Base-by-base conservation (phyloP, 2,888 invertebrate genomes). In the Argyra leucocephala region DNA sequence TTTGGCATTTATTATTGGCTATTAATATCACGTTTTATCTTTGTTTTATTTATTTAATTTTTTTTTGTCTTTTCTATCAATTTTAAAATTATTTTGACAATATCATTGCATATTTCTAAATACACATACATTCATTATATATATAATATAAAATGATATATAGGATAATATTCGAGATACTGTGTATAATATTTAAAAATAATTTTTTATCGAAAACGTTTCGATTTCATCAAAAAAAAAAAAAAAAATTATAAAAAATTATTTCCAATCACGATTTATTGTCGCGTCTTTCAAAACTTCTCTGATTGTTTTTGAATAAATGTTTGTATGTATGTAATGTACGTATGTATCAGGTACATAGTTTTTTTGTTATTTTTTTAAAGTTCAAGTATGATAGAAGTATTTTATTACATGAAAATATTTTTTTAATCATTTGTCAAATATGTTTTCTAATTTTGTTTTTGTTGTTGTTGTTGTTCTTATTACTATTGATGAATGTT, bases 221-320 rank as follows among this genome's bases (percentile, higher is more conserved):
- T 48, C 48, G 48, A 48, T 48, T 48, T 48, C 48, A 48, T 48
- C 48, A 48, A 48, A 48, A 48, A 48, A n/a, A n/a, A n/a, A n/a
- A n/a, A n/a, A n/a, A n/a, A 4, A 26, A 26, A 26, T 10, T 18
- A 48, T 18, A 48, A 48, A 48, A 48, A 48, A 48, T 48, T 48
- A 48, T 48, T 48, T 48, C 48, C 48, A 48, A 48, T 48, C 48
- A 48, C 48, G 48, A 48, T 48, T 48, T 48, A 48, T 48, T 48
- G 48, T 48, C 48, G 48, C 48, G 48, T 48, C 48, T 48, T 48
- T 48, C n/a, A n/a, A 48, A 48, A 48, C 48, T 48, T 48, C 48
- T 18, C 48, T 48, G 48, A 48, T 48, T 48, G 5, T 48, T 48
- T 48, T 48, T 48, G 26, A 26, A 26, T 37, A 37, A 9, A 3